These are phyloP conservation scores for Nycticryphes semicollaris DNA, from an alignment of 2,113 vertebrate genomes.

Conservation along the genomic window DNA sequence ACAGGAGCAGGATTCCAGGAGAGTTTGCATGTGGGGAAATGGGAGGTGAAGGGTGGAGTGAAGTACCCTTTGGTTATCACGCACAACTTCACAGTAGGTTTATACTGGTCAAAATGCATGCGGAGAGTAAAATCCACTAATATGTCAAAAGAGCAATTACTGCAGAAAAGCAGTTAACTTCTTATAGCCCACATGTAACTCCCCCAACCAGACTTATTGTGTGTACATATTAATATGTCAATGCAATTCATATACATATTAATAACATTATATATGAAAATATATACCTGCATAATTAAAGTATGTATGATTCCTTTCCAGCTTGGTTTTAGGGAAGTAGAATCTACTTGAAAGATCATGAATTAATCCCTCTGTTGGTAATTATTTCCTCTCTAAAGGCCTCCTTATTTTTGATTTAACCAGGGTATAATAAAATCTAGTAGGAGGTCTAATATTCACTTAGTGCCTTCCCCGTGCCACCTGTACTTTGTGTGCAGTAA, in stretches of 20 bases:
- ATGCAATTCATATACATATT: background rate
- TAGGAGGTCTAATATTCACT: background rate
- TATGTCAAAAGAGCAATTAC: background rate
- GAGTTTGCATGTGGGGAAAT: background rate
- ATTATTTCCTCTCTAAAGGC: background rate
- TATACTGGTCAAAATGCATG: background rate
- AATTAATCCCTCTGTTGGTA: background rate
- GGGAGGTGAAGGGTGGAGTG: background rate
- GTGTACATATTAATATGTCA: background rate
- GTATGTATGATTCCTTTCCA: background rate
- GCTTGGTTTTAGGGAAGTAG: background rate
- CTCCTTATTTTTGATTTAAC: background rate
- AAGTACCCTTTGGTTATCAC: background rate
- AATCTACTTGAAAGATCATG: background rate
- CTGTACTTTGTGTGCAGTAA: background rate
- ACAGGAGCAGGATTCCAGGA: background rate
- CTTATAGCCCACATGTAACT: background rate
- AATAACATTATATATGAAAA: background rate
- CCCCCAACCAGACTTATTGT: background rate
- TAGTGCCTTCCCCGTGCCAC: background rate
- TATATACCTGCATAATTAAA: background rate
- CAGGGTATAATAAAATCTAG: background rate
- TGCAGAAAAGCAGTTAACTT: background rate
- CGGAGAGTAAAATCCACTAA: background rate
- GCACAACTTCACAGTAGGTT: background rate